These are phyloP conservation scores for Menura novaehollandiae DNA, from an alignment of 2,113 vertebrate genomes.

Conservation along the genomic window DNA sequence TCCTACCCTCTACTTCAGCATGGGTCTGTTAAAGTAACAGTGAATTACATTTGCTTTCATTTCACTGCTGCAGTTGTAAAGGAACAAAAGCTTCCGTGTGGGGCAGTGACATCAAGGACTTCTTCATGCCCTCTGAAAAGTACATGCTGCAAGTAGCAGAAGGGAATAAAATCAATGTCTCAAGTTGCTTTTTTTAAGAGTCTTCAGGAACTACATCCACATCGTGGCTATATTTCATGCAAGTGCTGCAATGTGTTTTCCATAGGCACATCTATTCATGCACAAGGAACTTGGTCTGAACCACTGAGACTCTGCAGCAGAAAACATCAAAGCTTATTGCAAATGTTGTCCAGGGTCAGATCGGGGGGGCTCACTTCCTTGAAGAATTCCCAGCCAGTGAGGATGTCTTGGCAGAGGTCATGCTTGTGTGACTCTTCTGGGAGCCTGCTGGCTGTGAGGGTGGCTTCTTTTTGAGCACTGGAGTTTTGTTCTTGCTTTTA, in stretches of 20 bases:
- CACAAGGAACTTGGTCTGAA: not conserved
- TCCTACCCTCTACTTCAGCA: not conserved
- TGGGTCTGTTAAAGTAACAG: not conserved
- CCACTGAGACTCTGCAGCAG: not conserved
- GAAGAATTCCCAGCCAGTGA: conserved; percentile 25
- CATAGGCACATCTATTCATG: not conserved
- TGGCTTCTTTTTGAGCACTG: conserved; percentile 84
- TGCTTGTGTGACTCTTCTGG: conserved; percentile 62
- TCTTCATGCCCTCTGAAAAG: not conserved
- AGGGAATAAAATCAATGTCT: not conserved
- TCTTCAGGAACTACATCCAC: not conserved
- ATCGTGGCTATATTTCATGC: not conserved
- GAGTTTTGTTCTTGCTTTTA: conserved; percentile 83
- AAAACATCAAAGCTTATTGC: not conserved
- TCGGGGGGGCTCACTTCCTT: conserved; percentile 25
- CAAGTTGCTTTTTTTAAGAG: not conserved
- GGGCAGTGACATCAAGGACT: not conserved
- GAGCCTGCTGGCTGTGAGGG: conserved; percentile 56
- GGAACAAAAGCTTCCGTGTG: not conserved
- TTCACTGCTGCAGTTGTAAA: not conserved
- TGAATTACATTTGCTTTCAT: not conserved
- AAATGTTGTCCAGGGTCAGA: not conserved
- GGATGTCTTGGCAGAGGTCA: conserved; percentile 62
- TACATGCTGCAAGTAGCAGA: not conserved
- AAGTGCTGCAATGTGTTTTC: not conserved